Percentiles rank a stretch among this genome's conserved stretches.
Conservation (phyloP, 2,888 invertebrate genomes). For the Coenonympha glycerion region DNA sequence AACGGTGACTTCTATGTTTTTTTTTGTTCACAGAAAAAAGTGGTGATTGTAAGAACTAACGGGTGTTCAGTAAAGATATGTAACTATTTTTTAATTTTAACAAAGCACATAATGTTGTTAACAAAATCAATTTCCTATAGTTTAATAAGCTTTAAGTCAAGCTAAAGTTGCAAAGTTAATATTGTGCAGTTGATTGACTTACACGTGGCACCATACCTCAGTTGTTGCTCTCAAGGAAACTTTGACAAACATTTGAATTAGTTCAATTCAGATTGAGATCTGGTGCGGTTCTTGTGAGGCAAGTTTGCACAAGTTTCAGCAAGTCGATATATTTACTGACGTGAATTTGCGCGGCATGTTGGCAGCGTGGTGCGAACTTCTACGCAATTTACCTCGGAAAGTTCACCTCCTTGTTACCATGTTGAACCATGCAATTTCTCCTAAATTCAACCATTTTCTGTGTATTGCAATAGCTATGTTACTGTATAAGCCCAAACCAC, state of each 20-base stretch:
- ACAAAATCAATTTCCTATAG: too few species aligned
- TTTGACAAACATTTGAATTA: constrained; percentile 6
- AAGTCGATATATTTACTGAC: constrained; percentile 4
- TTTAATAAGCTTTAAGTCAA: neutral
- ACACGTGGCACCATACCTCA: neutral
- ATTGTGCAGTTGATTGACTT: neutral
- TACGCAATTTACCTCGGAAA: neutral
- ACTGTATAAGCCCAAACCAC: too few species aligned
- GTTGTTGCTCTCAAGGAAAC: constrained; percentile 3
- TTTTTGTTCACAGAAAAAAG: too few species aligned
- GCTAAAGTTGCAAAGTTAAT: neutral
- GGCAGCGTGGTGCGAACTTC: neutral
- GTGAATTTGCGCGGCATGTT: neutral
- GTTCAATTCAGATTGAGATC: constrained; percentile 16
- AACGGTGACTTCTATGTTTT: too few species aligned
- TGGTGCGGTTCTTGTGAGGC: neutral
- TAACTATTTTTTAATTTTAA: too few species aligned
- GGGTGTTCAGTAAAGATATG: too few species aligned
- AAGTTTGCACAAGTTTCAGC: neutral
- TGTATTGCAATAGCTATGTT: too few species aligned
- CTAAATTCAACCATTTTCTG: too few species aligned
- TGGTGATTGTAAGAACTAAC: too few species aligned
- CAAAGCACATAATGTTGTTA: too few species aligned
- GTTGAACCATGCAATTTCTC: too few species aligned
- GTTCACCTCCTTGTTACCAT: too few species aligned